phyloP scores from a whole-genome alignment of 2,888 invertebrate genomes.

The Sipha maydis region DNA sequence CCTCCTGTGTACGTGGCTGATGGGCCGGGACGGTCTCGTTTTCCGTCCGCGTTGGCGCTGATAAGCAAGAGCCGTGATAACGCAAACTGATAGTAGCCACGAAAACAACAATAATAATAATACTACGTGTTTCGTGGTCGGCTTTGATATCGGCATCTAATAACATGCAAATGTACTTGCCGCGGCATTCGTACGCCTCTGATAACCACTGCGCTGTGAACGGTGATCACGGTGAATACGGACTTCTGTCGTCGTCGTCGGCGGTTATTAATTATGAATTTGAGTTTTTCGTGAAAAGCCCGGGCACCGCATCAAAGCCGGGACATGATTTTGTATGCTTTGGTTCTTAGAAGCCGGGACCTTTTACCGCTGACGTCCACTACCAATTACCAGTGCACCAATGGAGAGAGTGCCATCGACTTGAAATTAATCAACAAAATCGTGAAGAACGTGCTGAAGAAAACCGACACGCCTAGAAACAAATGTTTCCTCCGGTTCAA shows the following conservation, averaged over 20 bases:
- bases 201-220: not conserved
- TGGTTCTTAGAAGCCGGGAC: constrained; percentile 67
- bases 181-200: not conserved
- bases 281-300: not conserved
- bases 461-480: constrained; percentile 67
- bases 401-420: constrained; percentile 66
- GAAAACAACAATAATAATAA: constrained; percentile 47
- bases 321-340: constrained; percentile 66
- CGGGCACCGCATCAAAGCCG: not conserved
- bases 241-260: not conserved
- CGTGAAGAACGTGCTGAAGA: constrained; percentile 67
- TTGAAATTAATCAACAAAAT: constrained; percentile 67
- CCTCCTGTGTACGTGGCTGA: too few relatives aligned
- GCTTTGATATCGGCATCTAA: not conserved
- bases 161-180: too few relatives aligned
- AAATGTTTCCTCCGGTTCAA: constrained; percentile 67
- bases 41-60: not conserved
- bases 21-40: not conserved
- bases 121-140: not conserved
- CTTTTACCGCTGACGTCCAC: constrained; percentile 67
- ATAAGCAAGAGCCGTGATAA: not conserved
- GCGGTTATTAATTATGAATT: constrained; percentile 1
- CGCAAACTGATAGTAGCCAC: constrained; percentile 42
- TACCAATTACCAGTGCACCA: constrained; percentile 65
- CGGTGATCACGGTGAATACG: not conserved